Evolutionary conservation across 2,113 vertebrate genomes (phyloP).

Genomic region (Mobula birostris): DNA sequence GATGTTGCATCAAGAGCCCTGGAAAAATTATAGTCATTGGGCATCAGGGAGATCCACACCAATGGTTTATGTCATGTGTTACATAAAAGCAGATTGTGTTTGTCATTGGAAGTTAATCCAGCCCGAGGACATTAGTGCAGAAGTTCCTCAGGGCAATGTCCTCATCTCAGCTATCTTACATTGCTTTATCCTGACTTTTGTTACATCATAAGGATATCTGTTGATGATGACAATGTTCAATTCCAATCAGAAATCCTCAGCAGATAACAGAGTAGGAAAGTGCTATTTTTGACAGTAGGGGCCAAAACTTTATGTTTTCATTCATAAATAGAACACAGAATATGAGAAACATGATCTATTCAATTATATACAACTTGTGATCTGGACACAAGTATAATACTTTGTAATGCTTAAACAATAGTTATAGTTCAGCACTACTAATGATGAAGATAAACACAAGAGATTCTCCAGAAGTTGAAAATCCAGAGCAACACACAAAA

Average conservation of each 20-base stretch:
- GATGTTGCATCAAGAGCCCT: too few species aligned
- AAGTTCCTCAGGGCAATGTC: background rate
- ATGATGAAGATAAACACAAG: background rate
- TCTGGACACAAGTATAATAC: background rate
- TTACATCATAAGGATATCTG: background rate
- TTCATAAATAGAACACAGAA: background rate
- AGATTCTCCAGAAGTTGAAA: too few species aligned
- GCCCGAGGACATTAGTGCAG: too few species aligned
- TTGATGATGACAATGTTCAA: background rate
- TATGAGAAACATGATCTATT: background rate
- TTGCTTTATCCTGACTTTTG: background rate
- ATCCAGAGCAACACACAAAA: too few species aligned
- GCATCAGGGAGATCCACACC: too few species aligned
- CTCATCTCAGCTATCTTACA: background rate
- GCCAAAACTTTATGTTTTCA: background rate
- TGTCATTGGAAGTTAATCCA: too few species aligned
- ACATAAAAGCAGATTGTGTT: too few species aligned
- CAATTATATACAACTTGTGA: background rate
- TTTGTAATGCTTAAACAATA: background rate
- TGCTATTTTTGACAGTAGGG: background rate
- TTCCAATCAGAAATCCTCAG: too few species aligned
- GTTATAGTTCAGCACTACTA: background rate
- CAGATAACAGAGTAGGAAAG: background rate
- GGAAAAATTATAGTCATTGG: too few species aligned
- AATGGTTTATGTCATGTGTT: too few species aligned